Evolutionary conservation across 2,113 vertebrate genomes (phyloP).

Genomic region (Patagioenas fasciata): DNA sequence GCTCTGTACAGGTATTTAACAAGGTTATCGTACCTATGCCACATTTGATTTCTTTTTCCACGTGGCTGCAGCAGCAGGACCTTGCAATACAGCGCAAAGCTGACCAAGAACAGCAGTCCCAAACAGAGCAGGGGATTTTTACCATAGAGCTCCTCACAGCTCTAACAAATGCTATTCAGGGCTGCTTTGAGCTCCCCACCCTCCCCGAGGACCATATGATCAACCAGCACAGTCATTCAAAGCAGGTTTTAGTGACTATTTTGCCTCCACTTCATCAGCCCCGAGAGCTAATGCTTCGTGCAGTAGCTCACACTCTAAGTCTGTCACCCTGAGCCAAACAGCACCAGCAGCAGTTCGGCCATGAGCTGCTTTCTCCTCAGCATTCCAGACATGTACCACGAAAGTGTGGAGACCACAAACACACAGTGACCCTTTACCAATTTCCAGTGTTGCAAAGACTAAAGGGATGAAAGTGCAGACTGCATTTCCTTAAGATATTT

Average conservation of each 20-base stretch:
- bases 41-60: neutral
- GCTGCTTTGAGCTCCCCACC: neutral
- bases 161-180: neutral
- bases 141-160: neutral
- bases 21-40: neutral
- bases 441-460: neutral
- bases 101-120: neutral
- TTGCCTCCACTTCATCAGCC: neutral
- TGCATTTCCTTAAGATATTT: neutral
- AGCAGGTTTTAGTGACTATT: neutral
- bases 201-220: neutral
- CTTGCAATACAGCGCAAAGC: neutral
- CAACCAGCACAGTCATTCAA: neutral
- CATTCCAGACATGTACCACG: neutral
- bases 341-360: neutral
- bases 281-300: neutral
- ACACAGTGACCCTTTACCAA: neutral
- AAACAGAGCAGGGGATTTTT: neutral
- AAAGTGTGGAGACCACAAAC: neutral
- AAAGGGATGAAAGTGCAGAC: neutral
- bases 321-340: neutral
- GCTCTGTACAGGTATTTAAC: neutral
- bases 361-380: neutral
- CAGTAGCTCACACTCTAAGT: neutral
- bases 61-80: neutral